Conservation (phyloP, 1,140 invertebrate genomes). For the Lepidurus couesii region DNA sequence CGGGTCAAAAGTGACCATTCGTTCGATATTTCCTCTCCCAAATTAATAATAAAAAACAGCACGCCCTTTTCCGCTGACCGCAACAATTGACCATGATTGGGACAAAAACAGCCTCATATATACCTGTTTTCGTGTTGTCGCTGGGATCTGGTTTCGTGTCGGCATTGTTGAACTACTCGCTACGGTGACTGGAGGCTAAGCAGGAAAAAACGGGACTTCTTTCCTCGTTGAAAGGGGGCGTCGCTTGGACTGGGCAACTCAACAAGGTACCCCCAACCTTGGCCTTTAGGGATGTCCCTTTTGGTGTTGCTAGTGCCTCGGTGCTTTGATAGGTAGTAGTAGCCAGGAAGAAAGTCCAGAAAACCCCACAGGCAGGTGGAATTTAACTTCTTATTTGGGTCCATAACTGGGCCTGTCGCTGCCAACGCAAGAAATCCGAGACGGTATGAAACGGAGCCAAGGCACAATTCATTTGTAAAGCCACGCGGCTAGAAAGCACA, state of each 20-base stretch:
- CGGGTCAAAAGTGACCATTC: too few species aligned
- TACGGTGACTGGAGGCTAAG: background rate
- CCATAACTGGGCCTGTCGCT: background rate
- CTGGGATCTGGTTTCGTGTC: background rate
- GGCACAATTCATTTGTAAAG: background rate
- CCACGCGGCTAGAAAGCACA: slow-evolving; percentile 6
- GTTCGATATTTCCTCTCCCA: too few species aligned
- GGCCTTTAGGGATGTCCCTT: background rate
- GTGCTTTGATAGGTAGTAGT: background rate
- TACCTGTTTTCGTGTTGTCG: background rate
- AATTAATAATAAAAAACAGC: too few species aligned
- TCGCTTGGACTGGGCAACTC: background rate
- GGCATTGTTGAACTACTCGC: background rate
- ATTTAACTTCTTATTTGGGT: slow-evolving; percentile 12
- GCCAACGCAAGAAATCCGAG: background rate
- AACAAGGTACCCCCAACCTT: background rate
- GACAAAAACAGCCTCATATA: background rate
- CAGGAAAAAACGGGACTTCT: slow-evolving; percentile 3
- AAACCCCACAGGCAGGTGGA: slow-evolving; percentile 2
- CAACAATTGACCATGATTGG: background rate
- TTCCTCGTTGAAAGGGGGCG: slow-evolving; percentile 8
- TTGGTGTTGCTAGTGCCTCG: background rate
- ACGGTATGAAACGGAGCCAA: background rate
- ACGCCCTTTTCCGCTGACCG: background rate
- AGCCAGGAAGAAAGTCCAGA: background rate